Base-by-base conservation (phyloP, 1,140 invertebrate genomes). In the Nasonia vitripennis region DNA sequence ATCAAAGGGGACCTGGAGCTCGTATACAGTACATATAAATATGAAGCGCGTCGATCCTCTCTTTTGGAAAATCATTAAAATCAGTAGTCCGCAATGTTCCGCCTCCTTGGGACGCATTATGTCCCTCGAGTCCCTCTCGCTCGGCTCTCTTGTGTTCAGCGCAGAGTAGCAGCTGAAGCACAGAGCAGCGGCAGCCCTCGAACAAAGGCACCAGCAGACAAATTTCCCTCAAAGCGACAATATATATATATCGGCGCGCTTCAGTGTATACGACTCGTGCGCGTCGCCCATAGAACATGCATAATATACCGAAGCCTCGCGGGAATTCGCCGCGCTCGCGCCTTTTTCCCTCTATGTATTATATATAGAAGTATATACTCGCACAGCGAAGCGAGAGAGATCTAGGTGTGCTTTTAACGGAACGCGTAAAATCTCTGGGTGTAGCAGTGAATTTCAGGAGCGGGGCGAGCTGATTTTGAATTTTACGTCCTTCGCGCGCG, bases 81-180 rank as follows among this genome's bases (percentile, higher is more conserved):
- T 75, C 74, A 75, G 20, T 78, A 51, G 45, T 51, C 75, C 14
- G 48, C 48, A 51, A 48, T 78, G 75, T 78, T 37, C 75, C 75
- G 75, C 75, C 45, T 78, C 45, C 41, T 48, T 78, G 45, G 75
- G 11, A 23, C 75, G 45, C 45, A 23, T 51, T 27, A 75, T 27
- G 27, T 27, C n/a, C 45, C 75, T 34, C 45, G 34, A 78, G 27
- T 27, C 51, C 55, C 20, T 62, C 55, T 62, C 14, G n/a, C 20
- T n/a, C 14, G 2, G 3, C 34, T 37, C 34, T 37, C 34, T 37
- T 6, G 3, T 37, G 5, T 37, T 37, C 34, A 1, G 27, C 27
- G 27, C 34, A 37, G 34, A 37, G 34, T 37, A 37, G 41, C 41
- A 45, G 41, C 41, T 45, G 41, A 45, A 45, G 41, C 17, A 17